A percentile compares a stretch with the other conserved stretches of the same genome.
These are phyloP conservation scores for Amblyopsis hoosieri DNA, from an alignment of 2,797 vertebrate species.

Conservation along the genomic window DNA sequence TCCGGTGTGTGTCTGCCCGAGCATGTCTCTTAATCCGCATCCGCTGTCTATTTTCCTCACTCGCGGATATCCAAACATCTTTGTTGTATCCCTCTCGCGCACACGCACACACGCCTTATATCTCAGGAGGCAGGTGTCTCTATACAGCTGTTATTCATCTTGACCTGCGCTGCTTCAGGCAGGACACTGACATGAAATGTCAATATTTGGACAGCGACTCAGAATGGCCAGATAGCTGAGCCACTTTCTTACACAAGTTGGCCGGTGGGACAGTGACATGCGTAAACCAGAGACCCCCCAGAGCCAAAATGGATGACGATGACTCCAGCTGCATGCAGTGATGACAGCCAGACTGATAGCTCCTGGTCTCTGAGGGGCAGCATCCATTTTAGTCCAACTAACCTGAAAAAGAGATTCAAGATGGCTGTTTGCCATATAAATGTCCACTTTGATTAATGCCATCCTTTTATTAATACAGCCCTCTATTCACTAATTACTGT, in stretches of 20 bases:
- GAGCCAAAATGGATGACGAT: slow-evolving; percentile 45
- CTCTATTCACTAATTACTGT: slow-evolving; percentile 9
- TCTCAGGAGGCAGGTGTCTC: slow-evolving; percentile 52
- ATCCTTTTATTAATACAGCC: slow-evolving; percentile 11
- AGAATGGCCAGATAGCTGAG: slow-evolving; percentile 36
- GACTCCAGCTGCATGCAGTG: slow-evolving; percentile 34
- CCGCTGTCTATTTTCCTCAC: slow-evolving; percentile 21
- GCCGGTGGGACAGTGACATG: slow-evolving; percentile 48
- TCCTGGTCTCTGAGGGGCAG: slow-evolving; percentile 30
- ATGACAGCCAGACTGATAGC: slow-evolving; percentile 50
- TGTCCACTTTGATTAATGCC: slow-evolving; percentile 55
- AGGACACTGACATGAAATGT: slow-evolving; percentile 57
- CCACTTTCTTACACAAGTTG: slow-evolving; percentile 44
- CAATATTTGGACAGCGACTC: slow-evolving; percentile 72
- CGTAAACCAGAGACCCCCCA: slow-evolving; percentile 64
- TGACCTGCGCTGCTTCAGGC: slow-evolving; percentile 49
- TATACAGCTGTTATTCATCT: slow-evolving; percentile 59
- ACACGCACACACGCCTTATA: slow-evolving; percentile 2
- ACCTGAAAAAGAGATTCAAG: slow-evolving; percentile 35
- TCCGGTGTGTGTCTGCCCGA: slow-evolving; percentile 12
- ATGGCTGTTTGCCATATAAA: slow-evolving; percentile 43
- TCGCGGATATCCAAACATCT: not conserved
- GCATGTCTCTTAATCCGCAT: slow-evolving; percentile 9
- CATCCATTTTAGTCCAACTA: slow-evolving; percentile 43
- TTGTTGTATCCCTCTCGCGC: too few species aligned